Conservation (phyloP, 92 coral and sea anemone species). For the Epizoanthus ramosus region DNA sequence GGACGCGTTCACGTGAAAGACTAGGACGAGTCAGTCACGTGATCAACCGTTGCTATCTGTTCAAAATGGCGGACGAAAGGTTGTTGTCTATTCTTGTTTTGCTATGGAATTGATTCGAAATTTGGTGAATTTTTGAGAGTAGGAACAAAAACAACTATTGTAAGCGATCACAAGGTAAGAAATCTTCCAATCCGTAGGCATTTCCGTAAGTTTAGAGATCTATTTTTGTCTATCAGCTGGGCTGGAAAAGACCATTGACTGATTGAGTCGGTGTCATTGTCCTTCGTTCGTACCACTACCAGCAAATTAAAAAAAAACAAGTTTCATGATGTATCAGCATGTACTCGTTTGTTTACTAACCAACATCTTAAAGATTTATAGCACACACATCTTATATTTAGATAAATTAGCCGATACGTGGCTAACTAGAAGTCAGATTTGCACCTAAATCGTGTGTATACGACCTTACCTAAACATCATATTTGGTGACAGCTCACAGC, state of each 20-base stretch:
- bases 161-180: too few relatives aligned
- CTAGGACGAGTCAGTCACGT: slow-evolving; percentile 40
- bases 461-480: background rate
- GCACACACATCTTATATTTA: background rate
- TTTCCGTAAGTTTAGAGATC: too few relatives aligned
- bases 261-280: background rate
- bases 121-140: slow-evolving; percentile 5
- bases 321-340: background rate
- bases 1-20: background rate
- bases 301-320: background rate
- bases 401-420: background rate
- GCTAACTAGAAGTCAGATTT: slow-evolving; percentile 4
- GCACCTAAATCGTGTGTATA: background rate
- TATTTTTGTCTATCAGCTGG: too few relatives aligned
- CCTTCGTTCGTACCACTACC: slow-evolving; percentile 7
- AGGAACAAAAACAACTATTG: background rate
- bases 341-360: slow-evolving; percentile 1
- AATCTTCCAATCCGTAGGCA: too few relatives aligned
- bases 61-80: slow-evolving; percentile 36
- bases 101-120: too few relatives aligned
- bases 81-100: background rate
- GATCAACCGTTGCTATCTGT: slow-evolving; percentile 21
- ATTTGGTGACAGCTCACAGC: too few relatives aligned
- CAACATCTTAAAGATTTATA: slow-evolving; percentile 16
- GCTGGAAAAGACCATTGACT: too few relatives aligned